Percentiles rank a stretch among this genome's conserved stretches.
Conservation (phyloP, 2,113 vertebrate genomes). For the Osmerus eperlanus region DNA sequence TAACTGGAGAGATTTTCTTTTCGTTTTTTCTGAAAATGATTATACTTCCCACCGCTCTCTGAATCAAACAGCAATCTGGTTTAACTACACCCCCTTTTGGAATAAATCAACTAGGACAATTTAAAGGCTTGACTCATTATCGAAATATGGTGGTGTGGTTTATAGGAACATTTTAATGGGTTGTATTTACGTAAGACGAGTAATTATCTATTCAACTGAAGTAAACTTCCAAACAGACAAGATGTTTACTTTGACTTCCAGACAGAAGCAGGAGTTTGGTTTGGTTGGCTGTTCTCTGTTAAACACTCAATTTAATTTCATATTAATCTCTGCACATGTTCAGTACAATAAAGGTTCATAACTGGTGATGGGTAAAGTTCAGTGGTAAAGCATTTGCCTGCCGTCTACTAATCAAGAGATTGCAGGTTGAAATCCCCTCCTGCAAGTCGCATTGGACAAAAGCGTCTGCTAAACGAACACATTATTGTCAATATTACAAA, state of each 20-base stretch:
- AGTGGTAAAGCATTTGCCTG: too few relatives aligned
- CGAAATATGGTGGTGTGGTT: constrained; percentile 45
- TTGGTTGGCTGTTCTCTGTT: too few relatives aligned
- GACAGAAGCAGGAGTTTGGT: constrained; percentile 25
- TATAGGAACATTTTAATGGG: constrained; percentile 27
- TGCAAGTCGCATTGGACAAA: too few relatives aligned
- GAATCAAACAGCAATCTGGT: constrained; percentile 31
- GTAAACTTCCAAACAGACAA: constrained; percentile 20
- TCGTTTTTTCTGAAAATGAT: constrained; percentile 40
- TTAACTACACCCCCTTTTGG: constrained; percentile 50
- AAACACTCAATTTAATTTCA: too few relatives aligned
- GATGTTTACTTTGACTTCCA: constrained; percentile 19
- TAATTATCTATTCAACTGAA: constrained; percentile 36
- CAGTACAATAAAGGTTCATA: too few relatives aligned
- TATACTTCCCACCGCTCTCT: constrained; percentile 44
- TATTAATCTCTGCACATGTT: too few relatives aligned
- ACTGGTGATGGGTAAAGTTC: too few relatives aligned
- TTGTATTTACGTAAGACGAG: constrained; percentile 21
- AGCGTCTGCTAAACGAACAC: too few relatives aligned
- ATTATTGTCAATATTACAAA: too few relatives aligned
- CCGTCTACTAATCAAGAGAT: too few relatives aligned
- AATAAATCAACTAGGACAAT: constrained; percentile 51
- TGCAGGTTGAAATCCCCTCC: too few relatives aligned
- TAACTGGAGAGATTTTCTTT: constrained; percentile 46
- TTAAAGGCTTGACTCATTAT: constrained; percentile 45